Conservation (phyloP, 2,888 invertebrate genomes). For the Apamea sordens region DNA sequence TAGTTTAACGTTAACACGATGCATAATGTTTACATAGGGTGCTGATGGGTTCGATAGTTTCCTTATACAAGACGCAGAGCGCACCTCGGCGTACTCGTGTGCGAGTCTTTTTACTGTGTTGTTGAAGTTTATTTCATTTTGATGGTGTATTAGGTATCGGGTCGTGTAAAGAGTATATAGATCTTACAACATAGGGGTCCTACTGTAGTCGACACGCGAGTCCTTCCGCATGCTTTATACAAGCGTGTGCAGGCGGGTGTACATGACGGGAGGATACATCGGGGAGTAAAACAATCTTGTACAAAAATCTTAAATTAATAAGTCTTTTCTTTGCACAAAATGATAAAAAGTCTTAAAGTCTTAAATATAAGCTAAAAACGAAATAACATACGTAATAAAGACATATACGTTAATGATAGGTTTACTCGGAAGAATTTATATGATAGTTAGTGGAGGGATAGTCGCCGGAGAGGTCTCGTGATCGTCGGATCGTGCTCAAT, state of each 20-base stretch:
- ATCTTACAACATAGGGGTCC: constrained; percentile 57
- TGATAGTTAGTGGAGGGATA: constrained; percentile 71
- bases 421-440: constrained; percentile 88
- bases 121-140: constrained; percentile 70
- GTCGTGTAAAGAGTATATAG: constrained; percentile 65
- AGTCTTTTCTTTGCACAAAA: constrained; percentile 86
- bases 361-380: constrained; percentile 83
- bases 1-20: constrained; percentile 74
- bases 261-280: constrained; percentile 58
- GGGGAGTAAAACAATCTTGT: constrained; percentile 77
- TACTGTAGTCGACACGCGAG: constrained; percentile 52
- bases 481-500: constrained; percentile 66
- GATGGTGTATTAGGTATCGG: constrained; percentile 69
- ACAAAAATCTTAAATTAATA: constrained; percentile 81
- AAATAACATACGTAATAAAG: constrained; percentile 90
- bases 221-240: constrained; percentile 55
- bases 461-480: constrained; percentile 63
- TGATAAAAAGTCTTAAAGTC: constrained; percentile 72
- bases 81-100: constrained; percentile 42
- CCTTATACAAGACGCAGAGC: constrained; percentile 60
- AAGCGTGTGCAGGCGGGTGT: constrained; percentile 41
- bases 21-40: constrained; percentile 80
- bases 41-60: constrained; percentile 75
- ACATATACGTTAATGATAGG: constrained; percentile 90
- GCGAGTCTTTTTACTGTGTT: constrained; percentile 71